A percentile compares a stretch with the other conserved stretches of the same genome.
Evolutionary conservation across 1,140 invertebrate species (phyloP).

Genomic region (Pseudomyrmex concolor): DNA sequence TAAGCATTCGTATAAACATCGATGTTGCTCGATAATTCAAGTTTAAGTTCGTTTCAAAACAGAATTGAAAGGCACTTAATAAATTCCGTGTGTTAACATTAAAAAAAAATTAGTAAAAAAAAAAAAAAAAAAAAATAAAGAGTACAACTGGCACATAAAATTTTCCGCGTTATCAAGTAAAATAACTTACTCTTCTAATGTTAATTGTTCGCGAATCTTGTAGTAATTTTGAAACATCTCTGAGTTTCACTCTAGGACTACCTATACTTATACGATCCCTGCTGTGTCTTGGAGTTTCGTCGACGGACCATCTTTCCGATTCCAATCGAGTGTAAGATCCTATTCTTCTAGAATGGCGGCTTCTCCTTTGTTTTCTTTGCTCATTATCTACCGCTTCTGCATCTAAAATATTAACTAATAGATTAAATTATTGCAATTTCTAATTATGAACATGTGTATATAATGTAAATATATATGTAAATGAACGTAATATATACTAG

Average conservation of each 20-base stretch:
- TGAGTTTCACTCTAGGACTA: conserved; percentile 78
- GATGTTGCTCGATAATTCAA: too few species aligned
- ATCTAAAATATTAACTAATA: background rate
- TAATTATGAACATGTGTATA: too few species aligned
- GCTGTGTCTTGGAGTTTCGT: background rate
- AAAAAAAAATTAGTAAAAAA: too few species aligned
- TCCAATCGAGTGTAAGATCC: conserved; percentile 66
- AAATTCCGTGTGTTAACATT: too few species aligned
- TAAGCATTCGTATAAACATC: background rate
- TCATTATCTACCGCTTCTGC: conserved; percentile 62
- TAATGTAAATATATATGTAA: too few species aligned
- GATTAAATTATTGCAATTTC: background rate
- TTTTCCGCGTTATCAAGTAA: background rate
- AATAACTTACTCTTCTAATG: conserved; percentile 72
- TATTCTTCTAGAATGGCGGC: conserved; percentile 65
- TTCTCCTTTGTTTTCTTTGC: conserved; percentile 68
- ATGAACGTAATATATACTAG: background rate
- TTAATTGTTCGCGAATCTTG: conserved; percentile 80
- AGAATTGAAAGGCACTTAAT: too few species aligned
- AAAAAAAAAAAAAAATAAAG: too few species aligned
- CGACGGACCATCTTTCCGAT: conserved; percentile 64
- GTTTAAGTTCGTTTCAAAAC: too few species aligned
- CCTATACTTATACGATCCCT: conserved; percentile 57
- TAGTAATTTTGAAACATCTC: conserved; percentile 80
- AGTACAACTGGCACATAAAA: too few species aligned